Percentiles rank a stretch among this genome's conserved stretches.
These are phyloP conservation scores for Nothocercus julius DNA, from an alignment of 2,113 vertebrate genomes.

Conservation along the genomic window DNA sequence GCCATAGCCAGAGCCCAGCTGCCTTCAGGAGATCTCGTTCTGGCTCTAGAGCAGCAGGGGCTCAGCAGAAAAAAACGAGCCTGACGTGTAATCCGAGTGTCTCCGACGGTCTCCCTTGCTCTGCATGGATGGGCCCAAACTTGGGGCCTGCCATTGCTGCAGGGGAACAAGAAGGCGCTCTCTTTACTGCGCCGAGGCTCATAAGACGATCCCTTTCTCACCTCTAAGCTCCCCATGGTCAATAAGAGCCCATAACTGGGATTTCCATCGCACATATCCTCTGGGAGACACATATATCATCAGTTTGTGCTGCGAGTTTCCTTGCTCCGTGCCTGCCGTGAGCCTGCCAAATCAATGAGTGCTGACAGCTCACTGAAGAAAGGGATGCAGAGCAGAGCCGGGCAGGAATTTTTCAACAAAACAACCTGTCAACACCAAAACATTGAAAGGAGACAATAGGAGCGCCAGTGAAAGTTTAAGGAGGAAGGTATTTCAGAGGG, in stretches of 20 bases:
- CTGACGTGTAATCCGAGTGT: not conserved
- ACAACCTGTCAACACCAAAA: slow-evolving; percentile 42
- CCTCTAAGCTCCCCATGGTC: slow-evolving; percentile 16
- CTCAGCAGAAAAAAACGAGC: not conserved
- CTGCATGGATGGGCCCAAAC: not conserved
- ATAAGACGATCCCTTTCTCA: slow-evolving; percentile 52
- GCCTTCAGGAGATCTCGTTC: slow-evolving; percentile 13
- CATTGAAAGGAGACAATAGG: not conserved
- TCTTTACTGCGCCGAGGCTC: slow-evolving; percentile 3
- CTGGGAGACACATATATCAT: slow-evolving; percentile 6
- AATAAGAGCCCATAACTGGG: slow-evolving; percentile 60
- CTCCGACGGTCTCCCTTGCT: not conserved
- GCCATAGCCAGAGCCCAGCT: not conserved
- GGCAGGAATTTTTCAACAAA: slow-evolving; percentile 52
- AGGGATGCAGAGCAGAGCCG: slow-evolving; percentile 14
- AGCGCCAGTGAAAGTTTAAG: not conserved
- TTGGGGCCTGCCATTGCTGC: slow-evolving; percentile 9
- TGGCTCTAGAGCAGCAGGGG: not conserved
- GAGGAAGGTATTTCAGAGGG: not conserved
- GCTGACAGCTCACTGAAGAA: slow-evolving; percentile 45
- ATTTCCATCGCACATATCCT: slow-evolving; percentile 46
- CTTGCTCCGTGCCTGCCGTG: not conserved
- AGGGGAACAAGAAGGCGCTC: slow-evolving; percentile 39
- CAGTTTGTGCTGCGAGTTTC: slow-evolving; percentile 24
- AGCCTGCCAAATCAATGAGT: slow-evolving; percentile 12